A percentile compares a stretch with the other conserved stretches of the same genome.
Evolutionary conservation across 2,113 vertebrate genomes (phyloP).

Genomic region (Mobula hypostoma): DNA sequence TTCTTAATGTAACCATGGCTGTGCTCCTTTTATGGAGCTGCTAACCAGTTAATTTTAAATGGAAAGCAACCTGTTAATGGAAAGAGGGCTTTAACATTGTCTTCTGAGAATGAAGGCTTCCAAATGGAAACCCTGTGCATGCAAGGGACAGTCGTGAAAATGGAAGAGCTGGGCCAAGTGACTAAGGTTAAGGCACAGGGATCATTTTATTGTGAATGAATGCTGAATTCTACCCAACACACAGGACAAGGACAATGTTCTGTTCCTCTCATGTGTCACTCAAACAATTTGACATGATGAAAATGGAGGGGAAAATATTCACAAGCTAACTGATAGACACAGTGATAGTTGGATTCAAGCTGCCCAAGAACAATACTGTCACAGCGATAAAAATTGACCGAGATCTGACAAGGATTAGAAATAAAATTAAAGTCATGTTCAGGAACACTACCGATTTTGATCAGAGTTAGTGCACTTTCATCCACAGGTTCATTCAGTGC

Average conservation of each 20-base stretch:
- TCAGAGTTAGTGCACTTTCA: not conserved
- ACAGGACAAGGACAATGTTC: not conserved
- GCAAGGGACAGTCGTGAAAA: not conserved
- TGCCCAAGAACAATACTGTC: not conserved
- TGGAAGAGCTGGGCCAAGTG: not conserved
- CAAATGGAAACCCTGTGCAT: not conserved
- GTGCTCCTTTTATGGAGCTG: not conserved
- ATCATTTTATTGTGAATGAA: constrained; percentile 8
- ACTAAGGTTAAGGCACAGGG: constrained; percentile 28
- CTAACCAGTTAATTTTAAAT: not conserved
- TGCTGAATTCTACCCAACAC: not conserved
- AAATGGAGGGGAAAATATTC: not conserved
- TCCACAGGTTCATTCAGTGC: not conserved
- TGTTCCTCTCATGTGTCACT: too few species aligned
- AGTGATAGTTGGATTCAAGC: not conserved
- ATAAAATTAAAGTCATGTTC: not conserved
- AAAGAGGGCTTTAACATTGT: not conserved
- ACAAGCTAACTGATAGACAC: not conserved
- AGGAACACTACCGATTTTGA: not conserved
- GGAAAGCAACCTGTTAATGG: not conserved
- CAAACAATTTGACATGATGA: not conserved
- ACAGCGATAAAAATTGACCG: not conserved
- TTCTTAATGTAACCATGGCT: not conserved
- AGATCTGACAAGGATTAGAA: not conserved
- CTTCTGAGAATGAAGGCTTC: not conserved